Evolutionary conservation across 2,797 vertebrate species (phyloP), one percentile per base, ranked within the genome.

Genomic region (Notolabrus celidotus): DNA sequence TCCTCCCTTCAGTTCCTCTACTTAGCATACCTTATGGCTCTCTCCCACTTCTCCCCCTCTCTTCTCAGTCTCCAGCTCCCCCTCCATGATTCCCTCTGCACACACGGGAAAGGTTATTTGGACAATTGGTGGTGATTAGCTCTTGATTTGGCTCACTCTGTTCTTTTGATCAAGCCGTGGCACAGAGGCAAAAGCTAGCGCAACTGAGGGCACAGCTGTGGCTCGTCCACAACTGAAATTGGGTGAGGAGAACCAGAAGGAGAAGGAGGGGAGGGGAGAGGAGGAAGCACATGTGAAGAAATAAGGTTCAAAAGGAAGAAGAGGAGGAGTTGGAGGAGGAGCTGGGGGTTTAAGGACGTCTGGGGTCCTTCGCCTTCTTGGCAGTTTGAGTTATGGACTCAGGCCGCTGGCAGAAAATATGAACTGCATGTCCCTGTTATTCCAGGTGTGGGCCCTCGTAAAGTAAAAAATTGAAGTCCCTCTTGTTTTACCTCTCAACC

Each of bases 81-180:
- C 64, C 62, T 69, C 50, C 31, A 41, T 61, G 42, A 8, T 54
- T 77, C 74, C 66, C 77, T 59, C 63, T 52, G 77, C 81, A 87
- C 83, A 89, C 83, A 86, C 61, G 69, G 84, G 77, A 90, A 83
- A 89, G 88, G 82, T 89, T 92, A 90, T 91, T 89, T 86, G 85
- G 86, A 88, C 89, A 90, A 92, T 92, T 85, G 89, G 79, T 57
- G 82, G 88, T 85, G 88, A 91, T 91, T 89, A 91, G 86, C 87
- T 86, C 80, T 91, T 88, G 86, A 91, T 92, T 92, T 88, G 85
- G 84, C 86, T 83, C 64, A 23, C 70, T 75, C 68, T 62, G 53
- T 86, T 59, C 41, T 39, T 90, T 83, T 87, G 92, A 93, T 89
- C 83, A 79, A 72, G 57, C 73, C 31, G 54, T 74, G 74, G 72